phyloP scores from a whole-genome alignment of 2,888 invertebrate genomes.

The Lepetodrilus schrolli region DNA sequence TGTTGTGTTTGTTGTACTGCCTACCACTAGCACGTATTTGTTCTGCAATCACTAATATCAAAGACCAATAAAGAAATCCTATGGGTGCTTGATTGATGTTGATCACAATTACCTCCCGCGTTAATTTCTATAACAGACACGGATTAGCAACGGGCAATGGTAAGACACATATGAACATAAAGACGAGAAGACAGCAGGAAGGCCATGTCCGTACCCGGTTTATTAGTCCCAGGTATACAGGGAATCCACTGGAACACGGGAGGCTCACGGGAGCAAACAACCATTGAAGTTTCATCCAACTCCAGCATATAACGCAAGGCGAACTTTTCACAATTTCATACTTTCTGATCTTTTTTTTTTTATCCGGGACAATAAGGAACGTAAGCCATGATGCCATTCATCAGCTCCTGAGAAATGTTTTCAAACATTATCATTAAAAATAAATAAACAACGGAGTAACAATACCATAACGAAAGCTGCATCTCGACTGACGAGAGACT shows the following conservation, averaged over 20 bases:
- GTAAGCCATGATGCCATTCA: not conserved
- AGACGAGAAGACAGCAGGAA: no score
- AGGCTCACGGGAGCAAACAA: no score
- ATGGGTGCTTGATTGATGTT: slow-evolving; percentile 15
- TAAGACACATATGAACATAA: not conserved
- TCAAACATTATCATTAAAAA: not conserved
- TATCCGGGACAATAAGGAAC: no score
- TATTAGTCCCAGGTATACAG: no score
- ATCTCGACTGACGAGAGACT: not conserved
- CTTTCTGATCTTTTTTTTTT: no score
- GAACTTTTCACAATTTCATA: no score
- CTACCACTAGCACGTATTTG: not conserved
- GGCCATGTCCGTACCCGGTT: no score
- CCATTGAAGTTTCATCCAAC: not conserved
- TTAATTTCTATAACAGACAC: slow-evolving; percentile 1
- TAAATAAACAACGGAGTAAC: slow-evolving; percentile 10
- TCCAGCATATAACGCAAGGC: not conserved
- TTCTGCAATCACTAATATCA: not conserved
- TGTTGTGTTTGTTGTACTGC: no score
- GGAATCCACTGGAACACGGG: no score
- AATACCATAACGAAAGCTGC: not conserved
- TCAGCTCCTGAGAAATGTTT: not conserved
- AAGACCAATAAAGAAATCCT: not conserved
- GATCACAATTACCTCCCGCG: not conserved
- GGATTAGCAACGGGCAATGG: not conserved